Evolutionary conservation across 2,888 invertebrate genomes (phyloP).

Genomic region (Leptinotarsa tumamoca): DNA sequence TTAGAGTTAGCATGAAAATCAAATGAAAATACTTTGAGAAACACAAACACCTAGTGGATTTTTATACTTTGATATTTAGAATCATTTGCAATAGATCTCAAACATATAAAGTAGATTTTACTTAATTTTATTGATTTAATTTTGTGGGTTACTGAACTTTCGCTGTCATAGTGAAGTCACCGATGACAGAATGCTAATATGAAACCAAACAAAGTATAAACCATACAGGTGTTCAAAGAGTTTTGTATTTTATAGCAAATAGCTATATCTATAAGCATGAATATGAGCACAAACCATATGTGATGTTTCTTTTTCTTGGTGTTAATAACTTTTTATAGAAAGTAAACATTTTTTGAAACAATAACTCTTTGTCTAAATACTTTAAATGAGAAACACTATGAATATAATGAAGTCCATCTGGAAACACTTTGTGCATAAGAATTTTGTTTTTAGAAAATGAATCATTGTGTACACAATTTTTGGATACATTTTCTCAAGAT

Average conservation of each 20-base stretch:
- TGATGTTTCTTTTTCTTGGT: not conserved
- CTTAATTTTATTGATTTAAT: not conserved
- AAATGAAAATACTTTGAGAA: not conserved
- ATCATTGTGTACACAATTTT: not conserved
- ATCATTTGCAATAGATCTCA: not conserved
- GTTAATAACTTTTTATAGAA: not conserved
- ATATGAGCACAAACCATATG: not conserved
- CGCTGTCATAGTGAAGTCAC: not conserved
- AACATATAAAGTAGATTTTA: not conserved
- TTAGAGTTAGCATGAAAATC: not conserved
- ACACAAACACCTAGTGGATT: not conserved
- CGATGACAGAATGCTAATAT: not conserved
- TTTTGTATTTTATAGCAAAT: not conserved
- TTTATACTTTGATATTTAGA: not conserved
- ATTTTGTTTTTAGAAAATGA: conserved; percentile 10
- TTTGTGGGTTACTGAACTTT: not conserved
- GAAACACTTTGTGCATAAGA: not conserved
- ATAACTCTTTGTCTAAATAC: not conserved
- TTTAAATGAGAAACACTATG: not conserved
- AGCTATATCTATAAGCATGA: not conserved
- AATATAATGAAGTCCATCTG: not conserved
- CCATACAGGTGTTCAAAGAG: not conserved
- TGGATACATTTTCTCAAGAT: not conserved
- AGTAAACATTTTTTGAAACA: not conserved
- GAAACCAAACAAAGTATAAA: not conserved